These are phyloP conservation scores for Myotis pilosus DNA, from an alignment of 2,797 vertebrate species.

Conservation along the genomic window DNA sequence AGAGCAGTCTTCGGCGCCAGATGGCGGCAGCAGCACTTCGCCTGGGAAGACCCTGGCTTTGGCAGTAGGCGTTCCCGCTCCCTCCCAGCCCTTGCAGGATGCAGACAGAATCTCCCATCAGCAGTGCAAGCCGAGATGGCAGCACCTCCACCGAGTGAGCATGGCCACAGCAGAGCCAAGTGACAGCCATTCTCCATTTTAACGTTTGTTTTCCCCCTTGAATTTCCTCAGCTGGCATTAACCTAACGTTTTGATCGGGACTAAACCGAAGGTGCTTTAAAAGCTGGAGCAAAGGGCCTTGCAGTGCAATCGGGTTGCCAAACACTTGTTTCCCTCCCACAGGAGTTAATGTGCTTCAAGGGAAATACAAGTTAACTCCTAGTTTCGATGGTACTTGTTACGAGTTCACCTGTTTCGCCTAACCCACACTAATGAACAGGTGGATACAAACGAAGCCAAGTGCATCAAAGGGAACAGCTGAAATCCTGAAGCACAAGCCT, in stretches of 20 bases:
- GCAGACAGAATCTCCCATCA: not conserved
- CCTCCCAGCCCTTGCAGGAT: not conserved
- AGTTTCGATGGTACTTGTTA: constrained; percentile 86
- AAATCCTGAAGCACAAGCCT: constrained; percentile 79
- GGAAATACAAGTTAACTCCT: constrained; percentile 77
- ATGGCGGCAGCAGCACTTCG: not conserved
- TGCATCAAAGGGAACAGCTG: constrained; percentile 83
- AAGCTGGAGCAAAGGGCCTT: not conserved
- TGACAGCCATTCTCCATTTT: not conserved
- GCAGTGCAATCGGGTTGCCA: not conserved
- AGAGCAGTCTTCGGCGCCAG: not conserved
- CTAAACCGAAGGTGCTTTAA: constrained; percentile 12
- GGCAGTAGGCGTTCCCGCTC: not conserved
- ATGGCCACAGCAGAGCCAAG: not conserved
- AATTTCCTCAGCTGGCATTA: not conserved
- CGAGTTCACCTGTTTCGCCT: constrained; percentile 87
- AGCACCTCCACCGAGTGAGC: not conserved
- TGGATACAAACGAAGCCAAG: constrained; percentile 85
- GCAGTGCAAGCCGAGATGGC: not conserved
- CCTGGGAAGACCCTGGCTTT: not conserved
- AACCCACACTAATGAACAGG: constrained; percentile 86
- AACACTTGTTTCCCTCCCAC: not conserved
- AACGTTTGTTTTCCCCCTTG: not conserved
- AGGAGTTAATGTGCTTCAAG: constrained; percentile 69
- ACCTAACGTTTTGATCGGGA: not conserved